Percentiles rank a stretch among this genome's conserved stretches.
phyloP scores from a whole-genome alignment of 2,888 invertebrate species.

The Gandaritis pyraliata region DNA sequence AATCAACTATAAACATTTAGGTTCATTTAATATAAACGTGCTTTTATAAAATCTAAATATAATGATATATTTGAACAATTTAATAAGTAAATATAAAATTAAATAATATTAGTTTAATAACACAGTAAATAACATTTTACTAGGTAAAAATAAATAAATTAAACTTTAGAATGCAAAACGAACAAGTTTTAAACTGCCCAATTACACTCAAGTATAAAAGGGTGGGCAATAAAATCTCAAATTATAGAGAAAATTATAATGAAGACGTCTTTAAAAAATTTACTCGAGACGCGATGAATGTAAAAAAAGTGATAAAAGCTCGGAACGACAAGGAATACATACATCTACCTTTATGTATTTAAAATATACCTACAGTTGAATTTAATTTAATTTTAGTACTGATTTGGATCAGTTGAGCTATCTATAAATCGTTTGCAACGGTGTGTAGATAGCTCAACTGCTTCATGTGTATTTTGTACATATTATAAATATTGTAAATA shows the following conservation, averaged over 20 bases:
- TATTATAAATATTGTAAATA: too few relatives aligned
- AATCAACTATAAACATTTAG: too few relatives aligned
- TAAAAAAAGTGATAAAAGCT: neutral
- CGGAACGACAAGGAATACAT: neutral
- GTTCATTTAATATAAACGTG: too few relatives aligned
- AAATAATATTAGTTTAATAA: too few relatives aligned
- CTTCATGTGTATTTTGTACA: too few relatives aligned
- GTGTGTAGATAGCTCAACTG: too few relatives aligned
- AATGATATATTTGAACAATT: too few relatives aligned
- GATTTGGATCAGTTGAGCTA: too few relatives aligned
- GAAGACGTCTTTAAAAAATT: slow-evolving; percentile 26
- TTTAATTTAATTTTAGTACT: too few relatives aligned
- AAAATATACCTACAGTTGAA: neutral
- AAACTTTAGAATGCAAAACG: slow-evolving; percentile 11
- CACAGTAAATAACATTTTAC: neutral
- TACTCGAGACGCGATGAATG: slow-evolving; percentile 12
- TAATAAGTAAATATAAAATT: too few relatives aligned
- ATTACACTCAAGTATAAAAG: slow-evolving; percentile 29
- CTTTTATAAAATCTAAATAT: too few relatives aligned
- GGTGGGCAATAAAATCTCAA: slow-evolving; percentile 34
- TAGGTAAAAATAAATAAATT: neutral
- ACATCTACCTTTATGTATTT: neutral
- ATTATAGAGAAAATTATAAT: slow-evolving; percentile 36
- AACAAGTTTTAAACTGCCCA: slow-evolving; percentile 28
- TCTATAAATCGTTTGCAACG: too few relatives aligned